Conservation (phyloP, 2,888 invertebrate species). For the Eupithecia centaureata region DNA sequence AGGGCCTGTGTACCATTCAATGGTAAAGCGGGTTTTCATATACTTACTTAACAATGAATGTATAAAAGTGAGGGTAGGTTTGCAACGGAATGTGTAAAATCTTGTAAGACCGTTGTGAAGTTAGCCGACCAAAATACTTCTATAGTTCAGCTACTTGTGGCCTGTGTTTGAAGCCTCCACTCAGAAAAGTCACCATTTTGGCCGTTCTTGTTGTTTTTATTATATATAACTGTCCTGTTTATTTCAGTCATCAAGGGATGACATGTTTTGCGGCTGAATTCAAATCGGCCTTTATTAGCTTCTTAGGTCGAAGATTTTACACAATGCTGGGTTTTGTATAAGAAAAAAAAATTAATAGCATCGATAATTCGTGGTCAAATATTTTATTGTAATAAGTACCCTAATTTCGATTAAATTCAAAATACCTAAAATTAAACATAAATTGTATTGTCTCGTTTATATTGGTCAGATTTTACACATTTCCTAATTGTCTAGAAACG, state of each 20-base stretch:
- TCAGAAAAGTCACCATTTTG: not conserved
- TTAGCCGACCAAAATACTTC: not conserved
- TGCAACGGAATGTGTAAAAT: not conserved
- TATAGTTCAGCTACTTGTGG: not conserved
- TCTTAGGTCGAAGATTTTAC: not conserved
- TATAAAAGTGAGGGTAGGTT: not conserved
- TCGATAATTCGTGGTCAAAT: not conserved
- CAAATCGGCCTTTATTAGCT: not conserved
- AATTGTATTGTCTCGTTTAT: not conserved
- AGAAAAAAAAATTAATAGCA: not conserved
- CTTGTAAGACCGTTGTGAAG: not conserved
- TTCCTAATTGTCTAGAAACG: not conserved
- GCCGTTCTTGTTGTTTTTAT: not conserved
- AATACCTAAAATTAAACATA: not conserved
- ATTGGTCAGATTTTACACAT: not conserved
- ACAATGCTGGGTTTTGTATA: not conserved
- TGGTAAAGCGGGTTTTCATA: conserved; percentile 9
- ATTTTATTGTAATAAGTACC: not conserved
- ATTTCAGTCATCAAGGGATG: not conserved
- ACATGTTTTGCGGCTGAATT: not conserved
- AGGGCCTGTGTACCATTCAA: not conserved
- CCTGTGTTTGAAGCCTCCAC: not conserved
- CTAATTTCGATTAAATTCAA: not conserved
- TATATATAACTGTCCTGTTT: not conserved
- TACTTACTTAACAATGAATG: conserved; percentile 9